These are phyloP conservation scores for Cottus gobio DNA, from an alignment of 2,113 vertebrate species.

Conservation along the genomic window DNA sequence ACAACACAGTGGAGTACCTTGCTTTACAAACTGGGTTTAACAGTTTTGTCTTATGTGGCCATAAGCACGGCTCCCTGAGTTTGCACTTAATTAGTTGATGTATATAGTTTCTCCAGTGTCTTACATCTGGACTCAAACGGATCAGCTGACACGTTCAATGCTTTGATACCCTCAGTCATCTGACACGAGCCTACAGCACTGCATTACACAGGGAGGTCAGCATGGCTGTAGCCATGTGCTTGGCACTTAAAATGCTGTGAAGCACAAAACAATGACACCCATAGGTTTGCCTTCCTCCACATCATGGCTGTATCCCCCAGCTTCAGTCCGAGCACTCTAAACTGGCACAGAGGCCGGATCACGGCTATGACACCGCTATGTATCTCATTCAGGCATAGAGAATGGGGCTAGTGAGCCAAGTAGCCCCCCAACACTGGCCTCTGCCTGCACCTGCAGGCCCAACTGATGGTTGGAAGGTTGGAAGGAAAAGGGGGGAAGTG, in stretches of 20 bases:
- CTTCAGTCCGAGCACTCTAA: slow-evolving; percentile 10
- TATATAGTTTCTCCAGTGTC: background rate
- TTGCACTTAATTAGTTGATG: slow-evolving; percentile 3
- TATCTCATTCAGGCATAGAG: slow-evolving; percentile 78
- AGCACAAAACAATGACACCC: slow-evolving; percentile 20
- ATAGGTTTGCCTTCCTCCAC: slow-evolving; percentile 2
- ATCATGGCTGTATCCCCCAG: slow-evolving; percentile 16
- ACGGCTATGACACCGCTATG: slow-evolving; percentile 73
- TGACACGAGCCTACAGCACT: background rate
- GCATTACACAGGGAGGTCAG: slow-evolving; percentile 8
- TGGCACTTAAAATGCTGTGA: slow-evolving; percentile 26
- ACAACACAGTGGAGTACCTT: background rate
- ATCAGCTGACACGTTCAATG: slow-evolving; percentile 18
- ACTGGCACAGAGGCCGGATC: slow-evolving; percentile 50
- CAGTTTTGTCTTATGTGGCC: background rate
- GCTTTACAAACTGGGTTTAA: slow-evolving; percentile 11
- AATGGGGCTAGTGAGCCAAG: slow-evolving; percentile 81
- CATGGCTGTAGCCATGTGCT: slow-evolving; percentile 3
- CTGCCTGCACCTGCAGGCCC: slow-evolving; percentile 78
- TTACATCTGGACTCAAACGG: background rate
- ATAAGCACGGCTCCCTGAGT: background rate
- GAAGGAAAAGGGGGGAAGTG: slow-evolving; percentile 40
- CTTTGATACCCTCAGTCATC: slow-evolving; percentile 15
- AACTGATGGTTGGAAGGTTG: slow-evolving; percentile 48
- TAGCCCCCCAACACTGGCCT: slow-evolving; percentile 69